Base-by-base conservation (phyloP, 2,113 vertebrate genomes). In the Neolamprologus longior region DNA sequence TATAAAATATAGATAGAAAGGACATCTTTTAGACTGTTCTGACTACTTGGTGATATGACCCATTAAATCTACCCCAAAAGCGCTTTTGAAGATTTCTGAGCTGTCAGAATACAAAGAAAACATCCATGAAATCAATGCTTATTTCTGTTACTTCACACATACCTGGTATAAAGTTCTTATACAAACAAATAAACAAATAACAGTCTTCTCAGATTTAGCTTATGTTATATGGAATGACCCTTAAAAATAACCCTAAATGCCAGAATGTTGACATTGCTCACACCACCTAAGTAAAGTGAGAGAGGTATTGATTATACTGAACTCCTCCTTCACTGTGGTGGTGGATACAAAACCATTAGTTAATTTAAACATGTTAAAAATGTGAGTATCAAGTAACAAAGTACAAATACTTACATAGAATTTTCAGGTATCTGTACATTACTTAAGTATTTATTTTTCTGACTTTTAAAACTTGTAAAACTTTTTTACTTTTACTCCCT, bases 1-100 rank as follows among this genome's bases (percentile, higher is more conserved):
- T 63, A 33, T 63, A 63, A 63, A 63, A 33, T 63, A 63, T 63
- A 33, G 28, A 33, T 63, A 33, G 58, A 63, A 63, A 33, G 15
- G 58, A 63, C 28, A 3, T 11, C 9, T 63, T 63, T 63, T 1
- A 33, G 28, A 33, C 15, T 63, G 15, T 63, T 33, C 58, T 63
- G 58, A 33, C 58, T 0, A 33, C 28, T 63, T 63, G 58, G 58
- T 63, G 58, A 33, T 19, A 63, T 0, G 58, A 63, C 5, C 58
- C 15, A 63, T 19, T 63, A 19, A 33, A 7, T 63, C 28, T 11
- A 33, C 58, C 58, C 28, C 15, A 11, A 11, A 61, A 61, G 9
- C 1, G 1, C 28, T 61, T 61, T 33, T 61, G 28, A 61, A 61
- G 57, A 61, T 61, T 61, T 33, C 28, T 61, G 28, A 33, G 57